phyloP scores from a whole-genome alignment of 2,113 vertebrate species.

The Taxidea taxus region DNA sequence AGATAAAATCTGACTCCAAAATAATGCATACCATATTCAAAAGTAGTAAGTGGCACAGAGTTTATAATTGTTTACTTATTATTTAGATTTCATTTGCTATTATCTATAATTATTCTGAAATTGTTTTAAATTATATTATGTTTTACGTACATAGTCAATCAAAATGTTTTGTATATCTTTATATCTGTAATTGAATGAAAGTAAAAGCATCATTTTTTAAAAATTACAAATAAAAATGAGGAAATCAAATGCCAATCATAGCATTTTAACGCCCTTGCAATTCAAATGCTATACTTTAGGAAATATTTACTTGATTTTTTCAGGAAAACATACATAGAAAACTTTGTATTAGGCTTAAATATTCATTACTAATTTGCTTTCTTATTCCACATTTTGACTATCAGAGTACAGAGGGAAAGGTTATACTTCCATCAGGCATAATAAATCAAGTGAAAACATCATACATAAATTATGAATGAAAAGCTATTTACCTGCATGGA shows the following conservation, averaged over 20 bases:
- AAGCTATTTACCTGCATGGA: conserved; percentile 92
- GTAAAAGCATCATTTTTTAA: neutral
- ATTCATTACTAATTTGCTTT: neutral
- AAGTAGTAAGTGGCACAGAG: neutral
- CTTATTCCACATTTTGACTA: neutral
- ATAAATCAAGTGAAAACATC: neutral
- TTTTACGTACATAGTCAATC: neutral
- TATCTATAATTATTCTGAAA: neutral
- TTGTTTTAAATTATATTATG: conserved; percentile 1
- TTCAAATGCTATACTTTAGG: neutral
- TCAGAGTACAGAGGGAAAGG: neutral
- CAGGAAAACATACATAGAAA: neutral
- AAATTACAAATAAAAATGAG: neutral
- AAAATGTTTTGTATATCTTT: neutral
- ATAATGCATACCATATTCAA: neutral
- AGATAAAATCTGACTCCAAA: neutral
- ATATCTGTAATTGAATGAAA: neutral
- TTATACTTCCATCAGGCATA: conserved; percentile 7
- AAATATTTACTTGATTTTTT: neutral
- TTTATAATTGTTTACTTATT: neutral
- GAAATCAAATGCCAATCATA: neutral
- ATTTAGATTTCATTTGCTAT: neutral
- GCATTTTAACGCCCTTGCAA: neutral
- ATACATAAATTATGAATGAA: conserved; percentile 28
- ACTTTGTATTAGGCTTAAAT: neutral